Evolutionary conservation across 1,140 invertebrate species (phyloP).

Genomic region (Rhagoletis zephyria): DNA sequence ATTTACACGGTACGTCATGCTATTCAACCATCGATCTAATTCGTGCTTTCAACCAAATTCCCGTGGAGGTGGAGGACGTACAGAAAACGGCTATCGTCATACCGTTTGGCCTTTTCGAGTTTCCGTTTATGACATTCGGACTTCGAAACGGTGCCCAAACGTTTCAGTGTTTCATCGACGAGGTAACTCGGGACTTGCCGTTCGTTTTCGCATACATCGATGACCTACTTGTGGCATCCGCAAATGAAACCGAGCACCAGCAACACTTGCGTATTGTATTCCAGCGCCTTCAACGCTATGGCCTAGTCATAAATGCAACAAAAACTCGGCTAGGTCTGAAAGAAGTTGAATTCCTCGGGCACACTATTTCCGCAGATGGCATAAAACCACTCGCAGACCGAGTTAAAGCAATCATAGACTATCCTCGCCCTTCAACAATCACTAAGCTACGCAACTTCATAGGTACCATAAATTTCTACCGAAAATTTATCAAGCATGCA

Average conservation of each 20-base stretch:
- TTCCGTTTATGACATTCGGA: conserved; percentile 70
- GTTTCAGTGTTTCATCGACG: conserved; percentile 75
- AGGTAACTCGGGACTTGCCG: conserved; percentile 70
- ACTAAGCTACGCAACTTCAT: conserved; percentile 70
- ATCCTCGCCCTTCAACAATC: conserved; percentile 64
- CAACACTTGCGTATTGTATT: conserved; percentile 62
- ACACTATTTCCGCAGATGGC: conserved; percentile 60
- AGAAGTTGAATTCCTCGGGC: conserved; percentile 63
- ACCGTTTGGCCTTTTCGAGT: conserved; percentile 72
- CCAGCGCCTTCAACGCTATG: conserved; percentile 59
- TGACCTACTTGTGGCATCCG: conserved; percentile 75
- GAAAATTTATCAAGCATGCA: background rate
- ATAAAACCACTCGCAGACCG: conserved; percentile 40
- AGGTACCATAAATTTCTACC: conserved; percentile 70
- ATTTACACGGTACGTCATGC: conserved; percentile 62
- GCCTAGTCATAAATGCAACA: conserved; percentile 62
- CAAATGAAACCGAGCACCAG: conserved; percentile 62
- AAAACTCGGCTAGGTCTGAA: conserved; percentile 61
- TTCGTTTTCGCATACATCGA: conserved; percentile 72
- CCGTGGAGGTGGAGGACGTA: conserved; percentile 64
- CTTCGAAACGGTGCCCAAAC: conserved; percentile 69
- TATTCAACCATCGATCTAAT: conserved; percentile 18
- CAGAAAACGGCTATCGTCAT: conserved; percentile 70
- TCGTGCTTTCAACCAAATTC: conserved; percentile 74
- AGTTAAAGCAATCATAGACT: conserved; percentile 57